Evolutionary conservation across 2,113 vertebrate species (phyloP).

Genomic region (Butorides virescens): DNA sequence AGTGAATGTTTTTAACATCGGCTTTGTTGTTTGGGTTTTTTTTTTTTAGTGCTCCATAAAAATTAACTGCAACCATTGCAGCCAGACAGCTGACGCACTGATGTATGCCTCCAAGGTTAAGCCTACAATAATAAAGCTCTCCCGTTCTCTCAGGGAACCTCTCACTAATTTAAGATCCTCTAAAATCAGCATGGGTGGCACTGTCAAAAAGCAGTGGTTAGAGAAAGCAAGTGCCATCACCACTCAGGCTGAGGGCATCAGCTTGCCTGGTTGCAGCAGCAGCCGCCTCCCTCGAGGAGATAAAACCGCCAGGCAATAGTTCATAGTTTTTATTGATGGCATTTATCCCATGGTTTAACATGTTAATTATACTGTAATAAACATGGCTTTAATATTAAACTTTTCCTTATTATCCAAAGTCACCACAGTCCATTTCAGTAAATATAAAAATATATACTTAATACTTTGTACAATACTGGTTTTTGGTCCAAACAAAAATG

Average conservation of each 20-base stretch:
- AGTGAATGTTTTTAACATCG: background rate
- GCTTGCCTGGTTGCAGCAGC: background rate
- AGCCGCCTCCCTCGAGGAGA: background rate
- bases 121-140: background rate
- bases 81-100: background rate
- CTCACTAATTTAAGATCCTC: background rate
- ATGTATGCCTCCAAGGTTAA: background rate
- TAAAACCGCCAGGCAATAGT: constrained; percentile 70
- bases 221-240: accelerated
- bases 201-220: background rate
- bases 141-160: background rate
- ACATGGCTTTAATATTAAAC: constrained; percentile 99
- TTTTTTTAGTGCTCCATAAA: background rate
- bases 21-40: background rate
- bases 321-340: constrained; percentile 98
- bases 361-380: constrained; percentile 99
- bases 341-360: constrained; percentile 98
- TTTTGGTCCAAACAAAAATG: constrained; percentile 99
- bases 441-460: constrained; percentile 99
- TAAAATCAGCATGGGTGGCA: background rate
- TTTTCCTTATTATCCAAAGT: constrained; percentile 99
- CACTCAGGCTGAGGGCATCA: accelerated
- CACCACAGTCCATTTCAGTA: constrained; percentile 99
- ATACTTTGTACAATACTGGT: constrained; percentile 99
- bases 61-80: background rate